These are phyloP conservation scores for Struthidea cinerea DNA, from an alignment of 2,113 vertebrate species.

Conservation along the genomic window DNA sequence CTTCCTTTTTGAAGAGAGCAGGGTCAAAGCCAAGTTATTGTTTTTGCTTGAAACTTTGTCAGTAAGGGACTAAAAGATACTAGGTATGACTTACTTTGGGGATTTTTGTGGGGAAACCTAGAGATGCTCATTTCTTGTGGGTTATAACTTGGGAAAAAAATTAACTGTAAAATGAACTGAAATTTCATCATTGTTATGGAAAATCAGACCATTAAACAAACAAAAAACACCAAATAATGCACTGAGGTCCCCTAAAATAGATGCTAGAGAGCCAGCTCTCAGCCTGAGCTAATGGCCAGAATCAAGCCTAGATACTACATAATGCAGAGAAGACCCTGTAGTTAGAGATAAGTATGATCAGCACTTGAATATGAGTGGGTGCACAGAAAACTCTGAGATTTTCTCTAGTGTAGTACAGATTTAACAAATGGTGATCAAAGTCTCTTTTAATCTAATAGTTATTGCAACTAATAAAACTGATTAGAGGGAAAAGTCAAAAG, in stretches of 20 bases:
- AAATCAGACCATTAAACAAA: neutral
- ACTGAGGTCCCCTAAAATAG: neutral
- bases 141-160: neutral
- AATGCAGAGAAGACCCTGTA: neutral
- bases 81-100: conserved; percentile 70
- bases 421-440: conserved; percentile 34
- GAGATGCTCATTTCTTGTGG: conserved; percentile 45
- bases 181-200: neutral
- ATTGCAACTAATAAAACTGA: neutral
- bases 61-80: conserved; percentile 65
- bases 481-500: conserved; percentile 6
- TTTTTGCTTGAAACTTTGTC: conserved; percentile 77
- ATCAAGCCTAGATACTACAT: neutral
- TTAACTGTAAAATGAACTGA: neutral
- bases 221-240: neutral
- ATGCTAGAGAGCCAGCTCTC: neutral
- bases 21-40: conserved; percentile 83
- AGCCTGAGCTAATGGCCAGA: neutral
- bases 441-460: neutral
- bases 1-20: conserved; percentile 77
- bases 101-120: conserved; percentile 55
- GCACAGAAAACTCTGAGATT: neutral
- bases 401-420: neutral
- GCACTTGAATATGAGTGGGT: neutral
- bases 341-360: neutral